Evolutionary conservation across 2,888 invertebrate species (phyloP).

Genomic region (Ochropleura leucogaster): DNA sequence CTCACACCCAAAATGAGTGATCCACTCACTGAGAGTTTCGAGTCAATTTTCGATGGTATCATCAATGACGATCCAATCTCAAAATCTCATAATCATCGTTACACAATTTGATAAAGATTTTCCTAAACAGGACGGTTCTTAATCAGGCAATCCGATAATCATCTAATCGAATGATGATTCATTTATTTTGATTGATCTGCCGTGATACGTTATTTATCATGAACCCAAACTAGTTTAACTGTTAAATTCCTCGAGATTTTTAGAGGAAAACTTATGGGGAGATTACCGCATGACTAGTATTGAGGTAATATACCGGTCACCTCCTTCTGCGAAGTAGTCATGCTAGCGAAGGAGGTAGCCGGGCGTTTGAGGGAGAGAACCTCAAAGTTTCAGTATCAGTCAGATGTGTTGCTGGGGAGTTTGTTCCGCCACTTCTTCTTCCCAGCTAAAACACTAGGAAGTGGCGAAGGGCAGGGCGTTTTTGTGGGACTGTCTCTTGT

Average conservation of each 20-base stretch:
- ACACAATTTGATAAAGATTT: background rate
- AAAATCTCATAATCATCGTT: background rate
- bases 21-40: too few relatives aligned
- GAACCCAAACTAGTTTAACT: background rate
- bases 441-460: too few relatives aligned
- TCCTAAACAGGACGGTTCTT: background rate
- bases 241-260: background rate
- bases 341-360: too few relatives aligned
- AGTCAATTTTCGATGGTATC: too few relatives aligned
- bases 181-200: constrained; percentile 2
- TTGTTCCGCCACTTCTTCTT: too few relatives aligned
- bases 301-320: background rate
- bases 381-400: too few relatives aligned
- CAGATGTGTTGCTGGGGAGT: too few relatives aligned
- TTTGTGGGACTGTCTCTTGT: too few relatives aligned
- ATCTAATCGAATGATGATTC: constrained; percentile 22
- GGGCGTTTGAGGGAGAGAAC: too few relatives aligned
- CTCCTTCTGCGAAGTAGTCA: too few relatives aligned
- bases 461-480: too few relatives aligned
- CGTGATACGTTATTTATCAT: background rate
- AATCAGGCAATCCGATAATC: constrained; percentile 5
- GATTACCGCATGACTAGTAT: background rate
- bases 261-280: background rate
- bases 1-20: too few relatives aligned
- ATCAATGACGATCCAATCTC: background rate